Evolutionary conservation across 2,797 vertebrate genomes (phyloP).

Genomic region (Pogoniulus pusillus): DNA sequence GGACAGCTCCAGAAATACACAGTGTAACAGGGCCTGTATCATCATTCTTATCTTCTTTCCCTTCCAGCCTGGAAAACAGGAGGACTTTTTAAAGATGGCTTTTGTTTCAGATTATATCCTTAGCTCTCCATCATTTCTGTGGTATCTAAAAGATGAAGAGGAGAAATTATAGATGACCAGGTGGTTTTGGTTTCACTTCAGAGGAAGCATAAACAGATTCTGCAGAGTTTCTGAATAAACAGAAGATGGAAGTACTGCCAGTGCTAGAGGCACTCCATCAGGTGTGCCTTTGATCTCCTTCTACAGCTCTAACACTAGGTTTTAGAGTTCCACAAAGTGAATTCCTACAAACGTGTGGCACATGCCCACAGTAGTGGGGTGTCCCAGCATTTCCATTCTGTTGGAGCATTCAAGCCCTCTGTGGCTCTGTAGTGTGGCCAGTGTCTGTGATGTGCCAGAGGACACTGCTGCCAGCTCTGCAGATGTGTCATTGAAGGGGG

Average conservation of each 20-base stretch:
- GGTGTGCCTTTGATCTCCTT: not conserved
- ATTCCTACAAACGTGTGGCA: not conserved
- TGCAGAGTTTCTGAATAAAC: not conserved
- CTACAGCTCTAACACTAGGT: not conserved
- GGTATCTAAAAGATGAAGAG: not conserved
- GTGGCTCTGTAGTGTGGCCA: rapidly evolving
- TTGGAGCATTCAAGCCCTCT: not conserved
- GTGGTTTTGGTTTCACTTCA: not conserved
- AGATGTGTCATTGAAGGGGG: not conserved
- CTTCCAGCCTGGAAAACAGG: not conserved
- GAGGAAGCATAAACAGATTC: not conserved
- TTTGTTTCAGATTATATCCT: not conserved
- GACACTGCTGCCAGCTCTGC: not conserved
- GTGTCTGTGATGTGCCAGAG: rapidly evolving
- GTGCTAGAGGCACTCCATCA: not conserved
- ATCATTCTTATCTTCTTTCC: not conserved
- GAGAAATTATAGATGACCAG: not conserved
- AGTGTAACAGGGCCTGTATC: not conserved
- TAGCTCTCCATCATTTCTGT: not conserved
- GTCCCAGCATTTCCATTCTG: not conserved
- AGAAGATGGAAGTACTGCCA: not conserved
- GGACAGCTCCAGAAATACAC: not conserved
- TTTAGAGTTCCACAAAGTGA: not conserved
- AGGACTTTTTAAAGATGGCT: not conserved
- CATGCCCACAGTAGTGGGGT: not conserved